These are phyloP conservation scores for Eustalomyia histrio DNA, from an alignment of 2,888 invertebrate genomes.

Conservation along the genomic window DNA sequence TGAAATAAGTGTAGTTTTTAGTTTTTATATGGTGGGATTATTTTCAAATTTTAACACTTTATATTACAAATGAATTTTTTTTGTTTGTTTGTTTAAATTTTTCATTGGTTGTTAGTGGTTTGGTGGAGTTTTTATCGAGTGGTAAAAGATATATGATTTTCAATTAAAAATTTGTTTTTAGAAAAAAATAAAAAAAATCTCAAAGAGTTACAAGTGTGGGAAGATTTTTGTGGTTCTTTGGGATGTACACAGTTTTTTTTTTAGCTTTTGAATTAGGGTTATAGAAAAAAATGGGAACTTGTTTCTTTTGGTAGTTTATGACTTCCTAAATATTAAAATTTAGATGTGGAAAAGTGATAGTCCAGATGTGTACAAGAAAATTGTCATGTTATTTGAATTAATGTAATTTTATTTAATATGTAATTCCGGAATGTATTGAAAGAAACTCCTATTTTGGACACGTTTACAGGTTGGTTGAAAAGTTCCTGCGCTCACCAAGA, in stretches of 20 bases:
- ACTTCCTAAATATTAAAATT: constrained; percentile 30
- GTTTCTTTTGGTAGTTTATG: constrained; percentile 36
- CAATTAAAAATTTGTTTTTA: constrained; percentile 51
- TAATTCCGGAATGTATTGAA: neutral
- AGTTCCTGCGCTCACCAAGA: too few species aligned
- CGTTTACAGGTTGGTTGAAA: too few species aligned
- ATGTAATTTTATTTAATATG: constrained; percentile 1
- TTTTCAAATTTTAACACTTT: constrained; percentile 61
- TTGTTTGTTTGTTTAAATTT: constrained; percentile 35
- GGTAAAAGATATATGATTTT: constrained; percentile 65
- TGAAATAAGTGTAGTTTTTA: constrained; percentile 20
- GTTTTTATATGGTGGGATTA: constrained; percentile 59
- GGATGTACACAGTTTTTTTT: neutral
- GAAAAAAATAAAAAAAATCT: constrained; percentile 23
- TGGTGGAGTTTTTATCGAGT: constrained; percentile 59
- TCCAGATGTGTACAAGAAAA: constrained; percentile 31
- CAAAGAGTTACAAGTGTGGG: constrained; percentile 65
- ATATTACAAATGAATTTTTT: constrained; percentile 42
- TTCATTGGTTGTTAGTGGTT: constrained; percentile 59
- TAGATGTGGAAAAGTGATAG: constrained; percentile 27
- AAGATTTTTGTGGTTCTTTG: constrained; percentile 53
- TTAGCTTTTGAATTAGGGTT: neutral
- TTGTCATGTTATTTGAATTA: constrained; percentile 27
- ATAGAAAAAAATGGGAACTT: constrained; percentile 11
- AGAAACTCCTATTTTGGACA: too few species aligned